Evolutionary conservation across 2,888 invertebrate genomes (phyloP), one percentile per base, ranked within the genome.

Genomic region (Linyphia triangularis): DNA sequence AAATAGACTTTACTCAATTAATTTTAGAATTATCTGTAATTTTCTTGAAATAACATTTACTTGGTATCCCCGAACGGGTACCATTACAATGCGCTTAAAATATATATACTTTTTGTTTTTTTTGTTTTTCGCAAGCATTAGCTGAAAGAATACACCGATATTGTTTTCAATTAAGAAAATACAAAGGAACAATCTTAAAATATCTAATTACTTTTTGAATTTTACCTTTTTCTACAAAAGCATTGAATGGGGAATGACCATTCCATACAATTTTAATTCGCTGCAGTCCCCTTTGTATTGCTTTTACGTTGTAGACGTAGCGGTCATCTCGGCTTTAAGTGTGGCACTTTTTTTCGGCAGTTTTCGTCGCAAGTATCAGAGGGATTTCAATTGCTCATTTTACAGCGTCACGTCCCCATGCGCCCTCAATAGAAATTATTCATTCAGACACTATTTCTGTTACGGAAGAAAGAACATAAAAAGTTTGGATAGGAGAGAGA

Each of bases 401-500:
- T 83, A 84, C 77, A 37, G n/a, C 75, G 33, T 84, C 83, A 83
- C 83, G 83, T 83, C 33, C 24, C 57, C 69, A 67, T 43, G 67
- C 43, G 37, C 75, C 61, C 13, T 37, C 72, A 33, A 61, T n/a
- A 77, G 67, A 67, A 84, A 84, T 84, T 84, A 84, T 84, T 84
- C 84, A 84, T 67, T 65, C n/a, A n/a, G 57, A 13, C 43, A 51
- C 65, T 65, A 40, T 83, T n/a, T 57, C 57, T 63, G 9, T 69
- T 19, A 69, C 37, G 37, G 30, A 81, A 13, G n/a, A 78, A 43
- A 65, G n/a, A 13, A n/a, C 30, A 26, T 30, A 30, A 65, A 13
- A 65, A 30, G 28, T 28, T 63, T 63, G 5, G 63, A 63, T 28
- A 22, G 28, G 16, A n/a, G n/a, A n/a, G 51, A n/a, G n/a, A 51